Evolutionary conservation across 2,888 invertebrate species (phyloP), one percentile per base, ranked within the genome.

Genomic region (Leptinotarsa rubiginosa): DNA sequence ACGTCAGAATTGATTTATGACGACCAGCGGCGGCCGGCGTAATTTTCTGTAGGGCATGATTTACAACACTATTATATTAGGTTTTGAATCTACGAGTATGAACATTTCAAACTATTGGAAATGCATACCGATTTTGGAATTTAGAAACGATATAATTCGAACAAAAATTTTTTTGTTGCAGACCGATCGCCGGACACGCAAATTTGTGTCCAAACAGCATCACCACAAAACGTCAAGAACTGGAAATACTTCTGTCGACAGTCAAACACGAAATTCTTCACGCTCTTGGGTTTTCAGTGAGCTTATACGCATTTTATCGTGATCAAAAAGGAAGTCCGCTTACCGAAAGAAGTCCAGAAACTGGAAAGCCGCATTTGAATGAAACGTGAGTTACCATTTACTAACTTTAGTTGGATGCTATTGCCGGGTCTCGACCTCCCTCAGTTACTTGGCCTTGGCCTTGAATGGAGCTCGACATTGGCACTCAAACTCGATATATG

Each of bases 231-330:
- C 92, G 94, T 65, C 94, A 97, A 82, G 98, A 99, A 86, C 89
- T 97, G 81, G 96, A 96, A 81, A 97, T 96, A 1, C 90, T 97
- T 3, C 89, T 98, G 81, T 97, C 98, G 1, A 99, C 98, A 0
- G 97, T 99, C 16, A 99, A 99, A 86, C 99, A 99, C 87, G 99
- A 99, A 88, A 98, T 99, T 87, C 90, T 99, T 0, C 99, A 99
- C 88, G 99, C 99, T 0, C 89, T 99, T 67, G 99, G 98, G 0
- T 99, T 99, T 89, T 98, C 98, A 16, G 96, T 98, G 1, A 97
- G 97, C 56, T 90, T 99, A 49, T 99, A 96, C 88, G 99, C 98
- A 0, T 99, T 99, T 88, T 98, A 95, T 87, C 92, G 99, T 68
- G 98, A 99, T 85, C 92, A 93, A 68, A 89, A 93, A n/a, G 98